Percentiles rank a stretch among this genome's conserved stretches.
phyloP scores from a whole-genome alignment of 2,113 vertebrate species.

The Boleophthalmus pectinirostris region DNA sequence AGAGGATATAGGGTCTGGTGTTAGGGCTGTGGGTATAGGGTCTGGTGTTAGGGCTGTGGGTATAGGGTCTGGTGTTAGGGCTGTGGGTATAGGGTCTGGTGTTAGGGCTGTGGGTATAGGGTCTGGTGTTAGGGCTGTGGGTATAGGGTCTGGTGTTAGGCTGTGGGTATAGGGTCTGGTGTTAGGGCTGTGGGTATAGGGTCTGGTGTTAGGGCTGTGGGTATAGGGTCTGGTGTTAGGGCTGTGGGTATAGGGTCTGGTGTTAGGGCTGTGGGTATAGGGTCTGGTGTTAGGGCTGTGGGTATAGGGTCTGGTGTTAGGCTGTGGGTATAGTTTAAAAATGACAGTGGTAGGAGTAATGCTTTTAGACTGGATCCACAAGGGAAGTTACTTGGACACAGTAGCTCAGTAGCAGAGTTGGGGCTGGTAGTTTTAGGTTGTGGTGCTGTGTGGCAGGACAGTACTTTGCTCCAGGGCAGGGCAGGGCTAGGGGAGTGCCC shows the following conservation, averaged over 20 bases:
- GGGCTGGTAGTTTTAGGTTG: neutral
- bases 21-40: neutral
- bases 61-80: neutral
- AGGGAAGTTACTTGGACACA: neutral
- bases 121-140: neutral
- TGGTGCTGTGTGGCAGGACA: constrained; percentile 36
- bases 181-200: neutral
- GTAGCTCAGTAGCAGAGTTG: neutral
- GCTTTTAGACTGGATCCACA: neutral
- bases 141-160: no score
- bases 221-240: neutral
- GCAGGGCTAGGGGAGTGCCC: constrained; percentile 46
- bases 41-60: neutral
- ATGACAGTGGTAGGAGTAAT: neutral
- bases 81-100: neutral
- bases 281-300: neutral
- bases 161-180: neutral
- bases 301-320: neutral
- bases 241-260: neutral
- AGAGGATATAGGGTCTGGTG: neutral
- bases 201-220: neutral
- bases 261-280: neutral
- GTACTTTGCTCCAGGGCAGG: constrained; percentile 67
- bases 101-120: neutral
- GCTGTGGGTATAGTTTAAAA: neutral